Base-by-base conservation (phyloP, 2,888 invertebrate genomes). In the Xestoiulus laeticollis region DNA sequence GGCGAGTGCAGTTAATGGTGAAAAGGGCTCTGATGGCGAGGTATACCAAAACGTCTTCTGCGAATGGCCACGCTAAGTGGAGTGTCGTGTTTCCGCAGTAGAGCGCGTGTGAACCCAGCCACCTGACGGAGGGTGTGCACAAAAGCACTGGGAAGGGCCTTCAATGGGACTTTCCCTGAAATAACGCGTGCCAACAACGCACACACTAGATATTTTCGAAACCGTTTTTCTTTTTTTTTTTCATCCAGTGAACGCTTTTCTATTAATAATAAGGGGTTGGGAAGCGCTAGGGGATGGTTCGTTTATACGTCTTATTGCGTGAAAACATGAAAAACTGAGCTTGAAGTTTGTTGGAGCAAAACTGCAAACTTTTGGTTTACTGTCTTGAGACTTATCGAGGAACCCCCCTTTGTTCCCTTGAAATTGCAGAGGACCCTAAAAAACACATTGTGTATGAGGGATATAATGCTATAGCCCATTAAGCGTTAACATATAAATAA, bases 41-140 rank as follows among this genome's bases (percentile, higher is more conserved):
- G 78, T 78, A 30, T 30, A 2, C 26, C 30, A 26, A 14, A 78
- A 32, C 78, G 78, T 78, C 78, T 78, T 78, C 30, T 30, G 26
- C 48, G 48, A 48, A 48, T 48, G 48, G 16, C 48, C 48, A 4
- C 33, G 32, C 43, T 85, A 85, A 85, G 85, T 85, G 85, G 85
- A 85, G 85, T 85, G 85, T 85, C 85, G 85, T 85, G 85, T 85
- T 85, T 22, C 26, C 32, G 84, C 30, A 32, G 33, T n/a, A 32
- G 83, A 82, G 83, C 32, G 43, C 48, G 85, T 85, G 85, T 26
- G 85, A 85, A 85, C 85, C 22, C 43, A 16, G 48, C 38, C 85
- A 85, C 85, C 85, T 85, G 85, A 85, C 85, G 85, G 33, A 85
- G 43, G 78, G 78, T 2, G 30, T 2, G 30, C 78, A 78, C 78